Base-by-base conservation (phyloP, 2,113 vertebrate genomes). In the Tragelaphus scriptus region DNA sequence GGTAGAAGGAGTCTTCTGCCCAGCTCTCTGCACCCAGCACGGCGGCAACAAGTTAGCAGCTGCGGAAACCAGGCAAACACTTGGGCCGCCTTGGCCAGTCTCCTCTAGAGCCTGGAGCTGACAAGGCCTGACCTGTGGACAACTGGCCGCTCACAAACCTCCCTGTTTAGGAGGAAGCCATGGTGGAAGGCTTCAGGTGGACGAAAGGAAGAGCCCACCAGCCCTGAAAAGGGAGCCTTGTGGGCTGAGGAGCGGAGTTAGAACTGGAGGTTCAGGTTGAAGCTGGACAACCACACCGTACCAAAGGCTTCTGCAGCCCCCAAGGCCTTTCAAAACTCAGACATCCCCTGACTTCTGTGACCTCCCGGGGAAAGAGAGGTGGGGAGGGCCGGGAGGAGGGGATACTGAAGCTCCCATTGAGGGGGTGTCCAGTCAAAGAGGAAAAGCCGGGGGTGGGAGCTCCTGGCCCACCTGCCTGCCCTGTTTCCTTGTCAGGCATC, bases 41-140 rank as follows among this genome's bases (percentile, higher is more conserved):
- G 5, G 13, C 12, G 75, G n/a, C 49, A 26, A 16, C 0, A 7
- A 51, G 51, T 21, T 55, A 92, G 55, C 16, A 68, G 21, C 75
- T 40, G 53, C 3, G 2, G 40, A 49, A 49, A 36, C 32, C 21
- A 30, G 3, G 16, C 13, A 10, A 47, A 44, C 47, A 30, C 30
- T 65, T 2, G 23, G n/a, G 11, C 32, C 19, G 8, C 2, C 16
- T 47, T 0, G 0, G 5, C 32, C n/a, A 28, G 47, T 7, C 30
- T 30, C 56, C 75, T 49, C 55, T n/a, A 23, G 51, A 75, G 28
- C 32, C 56, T 11, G 26, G 63, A 16, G 16, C 6, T 68, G 44
- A 28, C 26, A 13, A 77, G n/a, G 49, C 32, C 51, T 59, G 88
- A 16, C 36, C 21, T 58, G 90, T n/a, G 26, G 89, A 81, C 16